Conservation (phyloP, 2,797 vertebrate genomes). For the Taenioides sp. region DNA sequence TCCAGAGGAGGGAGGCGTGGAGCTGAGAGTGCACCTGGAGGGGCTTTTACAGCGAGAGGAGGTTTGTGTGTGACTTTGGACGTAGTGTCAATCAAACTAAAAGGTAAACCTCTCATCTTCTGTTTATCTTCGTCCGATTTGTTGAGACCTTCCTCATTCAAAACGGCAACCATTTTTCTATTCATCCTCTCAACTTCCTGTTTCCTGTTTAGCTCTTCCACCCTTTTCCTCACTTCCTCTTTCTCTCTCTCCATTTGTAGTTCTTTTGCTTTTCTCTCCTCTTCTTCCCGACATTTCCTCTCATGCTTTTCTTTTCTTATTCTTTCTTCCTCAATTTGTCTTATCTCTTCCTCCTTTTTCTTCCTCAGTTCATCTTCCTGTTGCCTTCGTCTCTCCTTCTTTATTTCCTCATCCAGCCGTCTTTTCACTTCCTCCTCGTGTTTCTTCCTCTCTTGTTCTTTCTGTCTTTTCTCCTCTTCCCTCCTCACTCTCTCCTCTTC, state of each 20-base stretch:
- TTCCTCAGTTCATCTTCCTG: slow-evolving; percentile 15
- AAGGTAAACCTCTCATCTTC: slow-evolving; percentile 53
- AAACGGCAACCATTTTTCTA: background rate
- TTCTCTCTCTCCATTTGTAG: slow-evolving; percentile 5
- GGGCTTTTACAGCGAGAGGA: slow-evolving; percentile 5
- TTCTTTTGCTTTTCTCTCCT: slow-evolving; percentile 8
- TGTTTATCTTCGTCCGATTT: slow-evolving; percentile 74
- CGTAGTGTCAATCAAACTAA: background rate
- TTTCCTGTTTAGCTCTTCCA: slow-evolving; percentile 21
- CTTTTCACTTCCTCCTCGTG: slow-evolving; percentile 6
- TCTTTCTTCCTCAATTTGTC: slow-evolving; percentile 9
- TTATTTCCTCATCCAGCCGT: slow-evolving; percentile 3
- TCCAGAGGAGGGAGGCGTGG: slow-evolving; percentile 30
- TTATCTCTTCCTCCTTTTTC: slow-evolving; percentile 13
- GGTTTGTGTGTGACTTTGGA: slow-evolving; percentile 2
- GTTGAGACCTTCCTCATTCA: slow-evolving; percentile 50
- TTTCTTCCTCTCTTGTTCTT: slow-evolving; percentile 11
- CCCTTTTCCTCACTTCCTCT: slow-evolving; percentile 3
- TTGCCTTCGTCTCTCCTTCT: slow-evolving; percentile 5
- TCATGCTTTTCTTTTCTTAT: slow-evolving; percentile 5
- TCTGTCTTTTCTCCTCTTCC: slow-evolving; percentile 15
- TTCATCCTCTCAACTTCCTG: background rate
- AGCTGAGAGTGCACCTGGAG: slow-evolving; percentile 14
- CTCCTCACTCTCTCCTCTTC: slow-evolving; percentile 2
- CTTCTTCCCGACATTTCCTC: background rate